Base-by-base conservation (phyloP, 2,888 invertebrate genomes). In the Drosophila helvetica region DNA sequence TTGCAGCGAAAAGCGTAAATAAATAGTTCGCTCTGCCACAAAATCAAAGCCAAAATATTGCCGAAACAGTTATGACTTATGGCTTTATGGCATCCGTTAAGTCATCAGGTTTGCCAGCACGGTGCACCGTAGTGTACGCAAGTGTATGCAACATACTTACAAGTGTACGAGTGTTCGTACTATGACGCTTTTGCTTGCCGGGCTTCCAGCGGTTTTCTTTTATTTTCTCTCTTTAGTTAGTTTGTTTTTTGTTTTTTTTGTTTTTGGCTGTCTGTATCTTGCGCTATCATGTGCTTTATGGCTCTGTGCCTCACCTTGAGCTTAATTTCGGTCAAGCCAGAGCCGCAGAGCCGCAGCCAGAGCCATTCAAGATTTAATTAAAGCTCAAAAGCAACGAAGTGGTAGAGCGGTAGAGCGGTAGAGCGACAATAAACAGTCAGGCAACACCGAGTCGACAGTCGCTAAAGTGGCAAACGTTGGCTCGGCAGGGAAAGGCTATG, bases 271-370 rank as follows among this genome's bases (percentile, higher is more conserved):
- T 54, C 19, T 46, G 18, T 58, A 43, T 62, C 38, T 62, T 57
- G 15, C 17, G 19, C 17, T 53, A 30, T 50, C n/a, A 48, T 38
- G 12, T 45, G 51, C 19, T 25, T 64, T 18, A 55, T 53, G 48
- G 64, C 63, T 51, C 67, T 66, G 53, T 38, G 65, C 48, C 63
- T 85, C 85, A 88, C 89, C 84, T 85, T 85, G 84, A 85, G 89
- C 89, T 88, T 84, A 86, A 88, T 85, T 85, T 88, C 85, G 81
- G 78, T 80, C 84, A 88, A 70, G 75, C 12, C 80, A 43, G 53
- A 65, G 27, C 25, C 25, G 7, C 27, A 8, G 1, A 25, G 25
- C 25, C 25, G 1, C 25, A 25, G 25, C 25, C 8, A 25, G 63
- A 68, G 74, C 68, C 84, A 66, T 69, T 77, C 74, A 68, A 78